Conservation (phyloP, 2,797 vertebrate genomes). For the Cyclopterus lumpus region DNA sequence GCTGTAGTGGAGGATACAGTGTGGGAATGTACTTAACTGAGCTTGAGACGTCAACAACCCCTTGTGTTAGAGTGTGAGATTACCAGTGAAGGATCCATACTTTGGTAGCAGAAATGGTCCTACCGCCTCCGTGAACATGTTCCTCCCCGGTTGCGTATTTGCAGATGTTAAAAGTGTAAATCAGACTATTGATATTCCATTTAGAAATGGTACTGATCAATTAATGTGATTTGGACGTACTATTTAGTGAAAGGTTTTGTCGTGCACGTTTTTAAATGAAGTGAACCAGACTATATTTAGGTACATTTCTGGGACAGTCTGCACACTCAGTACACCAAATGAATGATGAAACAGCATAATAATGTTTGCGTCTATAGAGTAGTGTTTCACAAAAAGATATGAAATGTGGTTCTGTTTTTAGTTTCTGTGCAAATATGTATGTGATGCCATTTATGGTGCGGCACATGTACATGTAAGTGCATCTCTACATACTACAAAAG, state of each 20-base stretch:
- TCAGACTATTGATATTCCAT: not conserved
- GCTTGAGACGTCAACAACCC: slow-evolving; percentile 56
- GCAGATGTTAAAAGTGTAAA: slow-evolving; percentile 9
- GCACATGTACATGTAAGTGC: slow-evolving; percentile 8
- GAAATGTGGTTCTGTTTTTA: not conserved
- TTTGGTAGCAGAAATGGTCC: slow-evolving; percentile 45
- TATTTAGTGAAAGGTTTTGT: too few species aligned
- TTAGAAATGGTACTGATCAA: not conserved
- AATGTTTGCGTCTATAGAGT: not conserved
- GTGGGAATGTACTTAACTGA: slow-evolving; percentile 41
- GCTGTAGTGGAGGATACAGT: slow-evolving; percentile 20
- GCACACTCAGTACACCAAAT: not conserved
- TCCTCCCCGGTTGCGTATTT: not conserved
- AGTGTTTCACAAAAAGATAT: not conserved
- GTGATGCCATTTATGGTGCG: not conserved
- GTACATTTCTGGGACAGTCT: not conserved
- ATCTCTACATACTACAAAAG: slow-evolving; percentile 91
- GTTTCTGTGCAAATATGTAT: not conserved
- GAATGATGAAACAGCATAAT: slow-evolving; percentile 8
- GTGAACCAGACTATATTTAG: not conserved
- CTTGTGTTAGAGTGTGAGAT: slow-evolving; percentile 51
- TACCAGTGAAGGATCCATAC: slow-evolving; percentile 51
- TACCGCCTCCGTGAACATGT: slow-evolving; percentile 28
- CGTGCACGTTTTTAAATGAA: too few species aligned
- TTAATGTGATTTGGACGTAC: not conserved